phyloP scores from a whole-genome alignment of 1,140 invertebrate species.

The Parasteatoda tepidariorum region DNA sequence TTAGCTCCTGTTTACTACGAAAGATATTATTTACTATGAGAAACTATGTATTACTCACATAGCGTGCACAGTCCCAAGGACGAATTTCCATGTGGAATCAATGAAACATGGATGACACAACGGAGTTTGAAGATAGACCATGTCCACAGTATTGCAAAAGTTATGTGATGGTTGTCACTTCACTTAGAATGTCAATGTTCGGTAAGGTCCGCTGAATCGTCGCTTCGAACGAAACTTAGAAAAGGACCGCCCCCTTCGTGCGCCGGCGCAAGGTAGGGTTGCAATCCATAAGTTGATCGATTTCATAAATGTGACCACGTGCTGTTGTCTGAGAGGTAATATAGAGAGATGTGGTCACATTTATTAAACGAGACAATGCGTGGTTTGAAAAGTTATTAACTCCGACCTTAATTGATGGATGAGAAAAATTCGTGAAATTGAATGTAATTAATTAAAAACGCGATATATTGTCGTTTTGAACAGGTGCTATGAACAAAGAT shows the following conservation, averaged over 20 bases:
- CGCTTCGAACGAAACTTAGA: too few relatives aligned
- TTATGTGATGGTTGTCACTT: not conserved
- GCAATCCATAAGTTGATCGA: conserved; percentile 4
- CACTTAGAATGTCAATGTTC: conserved; percentile 39
- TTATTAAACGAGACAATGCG: not conserved
- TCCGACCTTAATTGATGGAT: not conserved
- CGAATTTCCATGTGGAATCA: not conserved
- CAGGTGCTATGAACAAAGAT: too few relatives aligned
- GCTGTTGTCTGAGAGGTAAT: not conserved
- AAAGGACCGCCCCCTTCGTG: not conserved
- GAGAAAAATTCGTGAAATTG: too few relatives aligned
- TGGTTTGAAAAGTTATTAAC: not conserved
- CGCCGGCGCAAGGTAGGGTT: conserved; percentile 25
- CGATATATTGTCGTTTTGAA: too few relatives aligned
- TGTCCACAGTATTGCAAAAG: not conserved
- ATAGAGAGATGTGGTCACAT: not conserved
- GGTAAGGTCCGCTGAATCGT: conserved; percentile 7
- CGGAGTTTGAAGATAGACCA: not conserved
- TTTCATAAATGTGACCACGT: conserved; percentile 9
- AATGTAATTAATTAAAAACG: not conserved
- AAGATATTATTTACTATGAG: too few relatives aligned
- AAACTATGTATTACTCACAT: not conserved
- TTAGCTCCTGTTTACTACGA: too few relatives aligned
- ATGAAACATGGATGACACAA: not conserved
- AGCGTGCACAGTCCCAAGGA: not conserved